A percentile compares a stretch with the other conserved stretches of the same genome.
phyloP scores from a whole-genome alignment of 2,888 invertebrate species.

The Cybosia mesomella region DNA sequence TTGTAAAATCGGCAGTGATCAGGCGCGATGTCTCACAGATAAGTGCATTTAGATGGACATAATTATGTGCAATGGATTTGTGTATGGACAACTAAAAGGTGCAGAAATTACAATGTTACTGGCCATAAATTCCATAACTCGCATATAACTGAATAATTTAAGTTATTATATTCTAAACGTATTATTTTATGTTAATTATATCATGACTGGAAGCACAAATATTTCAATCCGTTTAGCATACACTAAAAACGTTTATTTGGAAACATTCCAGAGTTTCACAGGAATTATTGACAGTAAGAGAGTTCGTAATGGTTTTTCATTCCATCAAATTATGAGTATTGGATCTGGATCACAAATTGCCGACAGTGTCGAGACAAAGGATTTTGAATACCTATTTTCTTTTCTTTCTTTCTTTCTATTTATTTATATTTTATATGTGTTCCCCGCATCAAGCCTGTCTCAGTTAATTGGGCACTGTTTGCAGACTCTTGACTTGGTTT shows the following conservation, averaged over 20 bases:
- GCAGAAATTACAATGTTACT: neutral
- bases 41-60: no score
- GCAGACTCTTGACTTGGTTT: no score
- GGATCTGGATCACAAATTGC: neutral
- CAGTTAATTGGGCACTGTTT: neutral
- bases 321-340: conserved; percentile 11
- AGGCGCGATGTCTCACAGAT: no score
- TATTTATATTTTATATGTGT: no score
- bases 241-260: conserved; percentile 16
- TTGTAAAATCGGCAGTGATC: no score
- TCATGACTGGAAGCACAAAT: conserved; percentile 10
- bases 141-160: neutral
- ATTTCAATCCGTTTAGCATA: conserved; percentile 15
- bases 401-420: no score
- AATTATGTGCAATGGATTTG: neutral
- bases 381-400: neutral
- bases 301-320: conserved; percentile 16
- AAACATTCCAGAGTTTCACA: conserved; percentile 22
- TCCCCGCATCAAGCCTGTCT: neutral
- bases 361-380: neutral
- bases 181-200: conserved; percentile 8
- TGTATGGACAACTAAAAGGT: neutral
- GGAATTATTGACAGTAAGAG: conserved; percentile 17
- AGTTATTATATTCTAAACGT: neutral
- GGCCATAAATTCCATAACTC: neutral